These are phyloP conservation scores for Aplochiton taeniatus DNA, from an alignment of 2,797 vertebrate species.

Conservation along the genomic window DNA sequence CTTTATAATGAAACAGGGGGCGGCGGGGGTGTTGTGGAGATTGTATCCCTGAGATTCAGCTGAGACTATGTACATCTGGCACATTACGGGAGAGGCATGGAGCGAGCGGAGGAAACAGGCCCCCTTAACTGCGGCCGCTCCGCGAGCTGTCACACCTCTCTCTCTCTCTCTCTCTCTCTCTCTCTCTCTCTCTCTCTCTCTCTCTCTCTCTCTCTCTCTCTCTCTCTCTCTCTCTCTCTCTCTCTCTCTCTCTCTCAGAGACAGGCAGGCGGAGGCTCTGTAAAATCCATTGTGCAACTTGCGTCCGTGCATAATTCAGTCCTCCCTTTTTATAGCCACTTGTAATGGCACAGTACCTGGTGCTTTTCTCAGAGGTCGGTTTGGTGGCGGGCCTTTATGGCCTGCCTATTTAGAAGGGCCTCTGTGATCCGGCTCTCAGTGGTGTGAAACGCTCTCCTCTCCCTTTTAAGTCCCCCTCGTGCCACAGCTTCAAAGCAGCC, in stretches of 20 bases:
- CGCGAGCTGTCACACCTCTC: not conserved
- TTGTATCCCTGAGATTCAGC: not conserved
- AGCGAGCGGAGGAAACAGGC: not conserved
- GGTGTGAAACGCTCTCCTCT: constrained; percentile 12
- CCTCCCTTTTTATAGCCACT: constrained; percentile 34
- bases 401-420: constrained; percentile 24
- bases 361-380: constrained; percentile 25
- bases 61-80: constrained; percentile 5
- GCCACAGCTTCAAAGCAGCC: constrained; percentile 20
- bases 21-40: not conserved
- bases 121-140: not conserved
- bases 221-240: not conserved
- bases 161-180: not conserved
- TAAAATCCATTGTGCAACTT: constrained; percentile 38
- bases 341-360: constrained; percentile 25
- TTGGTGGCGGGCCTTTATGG: constrained; percentile 17
- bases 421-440: constrained; percentile 10
- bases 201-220: not conserved
- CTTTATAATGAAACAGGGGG: not conserved
- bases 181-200: not conserved
- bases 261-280: constrained; percentile 29
- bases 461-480: constrained; percentile 12
- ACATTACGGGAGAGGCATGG: not conserved
- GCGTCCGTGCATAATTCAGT: constrained; percentile 38
- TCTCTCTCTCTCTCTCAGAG: constrained; percentile 10